phyloP scores from a whole-genome alignment of 2,113 vertebrate genomes.

The Chunga burmeisteri region DNA sequence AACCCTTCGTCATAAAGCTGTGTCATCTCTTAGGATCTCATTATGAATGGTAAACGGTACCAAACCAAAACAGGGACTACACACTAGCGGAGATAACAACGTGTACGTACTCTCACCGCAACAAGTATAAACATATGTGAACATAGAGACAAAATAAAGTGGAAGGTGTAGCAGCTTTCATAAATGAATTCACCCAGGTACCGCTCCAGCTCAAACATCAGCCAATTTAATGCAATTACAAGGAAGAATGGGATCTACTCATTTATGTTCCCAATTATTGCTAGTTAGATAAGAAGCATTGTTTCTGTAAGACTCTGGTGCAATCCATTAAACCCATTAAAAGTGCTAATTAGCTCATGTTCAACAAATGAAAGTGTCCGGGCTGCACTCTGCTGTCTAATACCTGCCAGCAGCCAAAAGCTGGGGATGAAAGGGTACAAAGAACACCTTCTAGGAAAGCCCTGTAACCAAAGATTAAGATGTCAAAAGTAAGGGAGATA shows the following conservation, averaged over 20 bases:
- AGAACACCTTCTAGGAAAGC: constrained; percentile 20
- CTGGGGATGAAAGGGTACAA: neutral
- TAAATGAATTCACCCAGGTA: neutral
- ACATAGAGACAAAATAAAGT: neutral
- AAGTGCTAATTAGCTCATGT: constrained; percentile 45
- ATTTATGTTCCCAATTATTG: neutral
- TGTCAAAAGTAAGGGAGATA: constrained; percentile 40
- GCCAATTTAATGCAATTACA: constrained; percentile 19
- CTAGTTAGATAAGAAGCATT: neutral
- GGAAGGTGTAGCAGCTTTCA: neutral
- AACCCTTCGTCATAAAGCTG: constrained; percentile 32
- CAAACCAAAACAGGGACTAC: neutral
- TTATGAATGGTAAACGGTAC: neutral
- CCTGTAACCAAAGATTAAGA: constrained; percentile 32
- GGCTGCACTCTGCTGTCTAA: neutral
- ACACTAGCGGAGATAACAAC: neutral
- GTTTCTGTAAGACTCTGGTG: neutral
- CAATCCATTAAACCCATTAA: constrained; percentile 40
- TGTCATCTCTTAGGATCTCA: constrained; percentile 31
- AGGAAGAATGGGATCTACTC: neutral
- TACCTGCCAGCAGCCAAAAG: neutral
- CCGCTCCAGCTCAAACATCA: neutral
- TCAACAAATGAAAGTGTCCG: neutral
- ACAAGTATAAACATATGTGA: neutral
- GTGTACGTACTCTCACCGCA: neutral